Evolutionary conservation across 1,140 invertebrate genomes (phyloP).

Genomic region (Aradophagus sp.): DNA sequence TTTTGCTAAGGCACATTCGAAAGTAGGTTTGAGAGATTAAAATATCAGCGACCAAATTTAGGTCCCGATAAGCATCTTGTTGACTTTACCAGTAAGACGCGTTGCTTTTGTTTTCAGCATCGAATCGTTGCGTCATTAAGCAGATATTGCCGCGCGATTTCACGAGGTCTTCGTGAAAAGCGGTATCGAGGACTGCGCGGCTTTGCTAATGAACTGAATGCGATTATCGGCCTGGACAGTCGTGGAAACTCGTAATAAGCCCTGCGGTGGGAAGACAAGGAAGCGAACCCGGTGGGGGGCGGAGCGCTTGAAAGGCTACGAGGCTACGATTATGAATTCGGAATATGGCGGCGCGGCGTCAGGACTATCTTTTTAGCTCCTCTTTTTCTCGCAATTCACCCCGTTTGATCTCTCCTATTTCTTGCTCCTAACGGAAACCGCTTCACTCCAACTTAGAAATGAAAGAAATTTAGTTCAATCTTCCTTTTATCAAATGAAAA

Average conservation of each 20-base stretch:
- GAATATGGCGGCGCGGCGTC: too few species aligned
- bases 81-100: slow-evolving; percentile 43
- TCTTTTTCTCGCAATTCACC: too few species aligned
- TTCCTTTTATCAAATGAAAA: too few species aligned
- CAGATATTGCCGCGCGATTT: slow-evolving; percentile 23
- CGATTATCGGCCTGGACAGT: slow-evolving; percentile 26
- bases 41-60: slow-evolving; percentile 45
- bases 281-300: too few species aligned
- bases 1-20: slow-evolving; percentile 28
- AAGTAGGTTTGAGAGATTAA: slow-evolving; percentile 51
- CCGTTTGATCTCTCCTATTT: too few species aligned
- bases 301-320: too few species aligned
- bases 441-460: too few species aligned
- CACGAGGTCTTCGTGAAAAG: slow-evolving; percentile 23
- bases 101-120: slow-evolving; percentile 40
- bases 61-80: slow-evolving; percentile 52
- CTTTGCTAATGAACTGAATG: slow-evolving; percentile 40
- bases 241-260: slow-evolving; percentile 13
- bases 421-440: too few species aligned
- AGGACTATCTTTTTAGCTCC: too few species aligned
- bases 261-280: too few species aligned
- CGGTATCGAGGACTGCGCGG: slow-evolving; percentile 17
- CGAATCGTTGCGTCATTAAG: background rate
- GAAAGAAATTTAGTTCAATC: too few species aligned
- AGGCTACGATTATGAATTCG: too few species aligned